Base-by-base conservation (phyloP, 2,113 vertebrate species). In the Ailurus styani region DNA sequence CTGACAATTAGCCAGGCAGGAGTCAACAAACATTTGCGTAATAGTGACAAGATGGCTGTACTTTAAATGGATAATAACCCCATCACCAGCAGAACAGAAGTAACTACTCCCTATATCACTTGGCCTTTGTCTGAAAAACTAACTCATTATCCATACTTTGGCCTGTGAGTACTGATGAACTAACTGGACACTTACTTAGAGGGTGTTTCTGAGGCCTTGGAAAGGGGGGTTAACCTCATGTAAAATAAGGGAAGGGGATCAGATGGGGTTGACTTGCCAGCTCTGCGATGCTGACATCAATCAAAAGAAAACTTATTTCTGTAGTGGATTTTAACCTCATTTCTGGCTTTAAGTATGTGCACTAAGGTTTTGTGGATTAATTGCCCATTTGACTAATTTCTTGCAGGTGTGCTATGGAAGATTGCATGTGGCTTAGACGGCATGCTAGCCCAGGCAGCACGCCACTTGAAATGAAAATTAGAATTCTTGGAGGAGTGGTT, bases 1-100 rank as follows among this genome's bases (percentile, higher is more conserved):
- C 95, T 77, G 95, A 98, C 90, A 97, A 97, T 98, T 98, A 98
- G 98, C 96, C 95, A 96, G 95, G 70, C 92, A 96, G 93, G 97
- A 97, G 95, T 98, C 96, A 97, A 98, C 97, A 98, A 97, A 98
- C 94, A 97, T 97, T 96, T 97, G 68, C 1, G 42, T 92, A 97
- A 96, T 75, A 17, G 62, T 47, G 70, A 96, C 95, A 97, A 91
- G 97, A 96, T 62, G 93, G 92, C 70, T 91, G 42, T 73, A 54
- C 73, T 95, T 97, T 89, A 97, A 84, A 90, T 97, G 55, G 95
- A 90, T 97, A 96, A 96, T 96, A 85, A 96, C 66, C 89, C 87
- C 14, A 29, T 55, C 57, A 50, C 47, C 64, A 79, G 83, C 37
- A 25, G 45, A 96, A 79, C 34, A 6, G 52, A 94, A 91, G 50